These are phyloP conservation scores for Phalacrocorax pelagicus DNA, from an alignment of 2,113 vertebrate species.

Conservation along the genomic window DNA sequence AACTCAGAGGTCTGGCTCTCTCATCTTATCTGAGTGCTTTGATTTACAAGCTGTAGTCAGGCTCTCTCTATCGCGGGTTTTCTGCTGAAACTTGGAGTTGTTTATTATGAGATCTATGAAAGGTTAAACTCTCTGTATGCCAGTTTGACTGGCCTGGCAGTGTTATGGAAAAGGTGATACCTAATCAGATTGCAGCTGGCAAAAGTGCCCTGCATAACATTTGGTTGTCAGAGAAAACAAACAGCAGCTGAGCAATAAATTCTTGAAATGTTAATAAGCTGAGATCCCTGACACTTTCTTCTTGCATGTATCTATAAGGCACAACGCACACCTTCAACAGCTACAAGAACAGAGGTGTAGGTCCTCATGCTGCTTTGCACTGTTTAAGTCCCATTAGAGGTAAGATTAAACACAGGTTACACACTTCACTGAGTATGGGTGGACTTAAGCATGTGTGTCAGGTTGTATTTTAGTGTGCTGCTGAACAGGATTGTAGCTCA, in stretches of 20 bases:
- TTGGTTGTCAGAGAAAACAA: slow-evolving; percentile 68
- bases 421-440: neutral
- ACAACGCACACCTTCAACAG: neutral
- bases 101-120: slow-evolving; percentile 41
- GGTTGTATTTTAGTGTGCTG: neutral
- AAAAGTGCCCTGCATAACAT: slow-evolving; percentile 32
- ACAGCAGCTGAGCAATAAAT: slow-evolving; percentile 38
- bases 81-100: slow-evolving; percentile 45
- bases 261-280: slow-evolving; percentile 30
- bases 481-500: neutral
- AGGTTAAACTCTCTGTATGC: slow-evolving; percentile 22
- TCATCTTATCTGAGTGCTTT: slow-evolving; percentile 23
- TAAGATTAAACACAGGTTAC: neutral
- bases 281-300: neutral
- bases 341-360: neutral
- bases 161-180: slow-evolving; percentile 45
- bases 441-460: neutral
- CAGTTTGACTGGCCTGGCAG: slow-evolving; percentile 23
- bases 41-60: slow-evolving; percentile 67
- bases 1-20: slow-evolving; percentile 51
- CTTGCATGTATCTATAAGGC: neutral
- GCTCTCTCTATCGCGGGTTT: slow-evolving; percentile 6
- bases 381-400: neutral
- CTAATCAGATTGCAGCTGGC: slow-evolving; percentile 66
- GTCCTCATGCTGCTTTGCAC: neutral